Base-by-base conservation (phyloP, 2,797 vertebrate species). In the Agapornis canus region DNA sequence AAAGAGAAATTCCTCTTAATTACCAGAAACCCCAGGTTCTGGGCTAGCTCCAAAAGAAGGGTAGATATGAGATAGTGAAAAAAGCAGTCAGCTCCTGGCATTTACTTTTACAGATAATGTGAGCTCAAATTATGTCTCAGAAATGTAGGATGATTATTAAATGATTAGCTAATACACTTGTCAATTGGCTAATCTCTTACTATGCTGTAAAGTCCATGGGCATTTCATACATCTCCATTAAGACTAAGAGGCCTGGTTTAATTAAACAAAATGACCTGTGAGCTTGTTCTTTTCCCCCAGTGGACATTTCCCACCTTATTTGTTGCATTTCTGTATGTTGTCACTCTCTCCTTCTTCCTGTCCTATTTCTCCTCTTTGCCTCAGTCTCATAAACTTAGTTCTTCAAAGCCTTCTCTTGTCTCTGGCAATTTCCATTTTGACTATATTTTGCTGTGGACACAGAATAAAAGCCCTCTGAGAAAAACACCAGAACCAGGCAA, bases 281-380 rank as follows among this genome's bases (percentile, higher is more conserved):
- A 52, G 27, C 0, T 0, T 39, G 13, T 48, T 70, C 16, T 54
- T 9, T 47, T 63, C 16, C 13, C 7, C 4, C 4, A 25, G 19
- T 29, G 12, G n/a, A 22, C 3, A 2, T 82, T 84, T 59, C 32
- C 73, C 12, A 59, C 15, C 7, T 65, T 56, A 35, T 29, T 61
- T 65, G 8, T 45, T 60, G 13, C 11, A 35, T 45, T 86, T 77
- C 35, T 7, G 1, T 31, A 7, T 14, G 20, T 27, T 60, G 15
- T 48, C 39, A 52, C 21, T 10, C 4, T 47, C 42, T 43, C 42
- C 42, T 61, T 65, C 42, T 61, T 65, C 18, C 37, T 69, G 32
- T 4, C 13, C 29, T 54, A 10, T 49, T 81, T 84, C 23, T 87
- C 9, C 12, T 77, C 23, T 48, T 56, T 69, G 5, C 7, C 35